Conservation (phyloP, 2,888 invertebrate species). For the Thecophora atra region DNA sequence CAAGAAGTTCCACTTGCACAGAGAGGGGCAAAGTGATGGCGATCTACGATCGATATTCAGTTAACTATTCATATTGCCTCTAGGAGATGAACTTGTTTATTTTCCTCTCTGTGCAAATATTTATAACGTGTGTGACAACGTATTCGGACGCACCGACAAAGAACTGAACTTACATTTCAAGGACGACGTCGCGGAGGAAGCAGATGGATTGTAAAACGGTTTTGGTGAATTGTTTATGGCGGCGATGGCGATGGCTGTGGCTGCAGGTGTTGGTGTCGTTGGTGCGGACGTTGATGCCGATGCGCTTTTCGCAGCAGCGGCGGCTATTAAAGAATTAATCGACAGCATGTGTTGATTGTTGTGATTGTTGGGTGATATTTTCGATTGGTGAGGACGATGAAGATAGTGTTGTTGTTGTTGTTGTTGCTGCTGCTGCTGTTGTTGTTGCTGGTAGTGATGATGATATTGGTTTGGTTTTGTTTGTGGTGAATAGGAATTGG, state of each 20-base stretch:
- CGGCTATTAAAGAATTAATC: not conserved
- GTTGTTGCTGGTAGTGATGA: no score
- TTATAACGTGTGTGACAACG: no score
- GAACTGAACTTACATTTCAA: constrained; percentile 62
- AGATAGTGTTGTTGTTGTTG: constrained; percentile 42
- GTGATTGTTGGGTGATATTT: constrained; percentile 50
- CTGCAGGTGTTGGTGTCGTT: constrained; percentile 43
- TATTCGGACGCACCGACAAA: constrained; percentile 38
- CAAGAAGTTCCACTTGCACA: no score
- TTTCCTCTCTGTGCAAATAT: no score
- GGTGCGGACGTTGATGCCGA: constrained; percentile 33
- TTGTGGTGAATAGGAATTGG: constrained; percentile 44
- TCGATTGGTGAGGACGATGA: constrained; percentile 36
- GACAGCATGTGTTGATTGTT: constrained; percentile 25
- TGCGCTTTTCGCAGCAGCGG: not conserved
- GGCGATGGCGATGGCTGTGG: constrained; percentile 40
- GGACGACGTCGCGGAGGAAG: constrained; percentile 58
- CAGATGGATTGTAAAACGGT: constrained; percentile 53
- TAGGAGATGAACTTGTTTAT: no score
- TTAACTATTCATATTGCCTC: no score
- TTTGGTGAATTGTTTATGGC: constrained; percentile 51
- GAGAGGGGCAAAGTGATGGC: no score
- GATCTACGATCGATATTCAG: no score
- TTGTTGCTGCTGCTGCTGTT: constrained; percentile 44
- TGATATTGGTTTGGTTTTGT: constrained; percentile 42